Conservation (phyloP, 1,140 invertebrate genomes). For the Trichonephila clavata region DNA sequence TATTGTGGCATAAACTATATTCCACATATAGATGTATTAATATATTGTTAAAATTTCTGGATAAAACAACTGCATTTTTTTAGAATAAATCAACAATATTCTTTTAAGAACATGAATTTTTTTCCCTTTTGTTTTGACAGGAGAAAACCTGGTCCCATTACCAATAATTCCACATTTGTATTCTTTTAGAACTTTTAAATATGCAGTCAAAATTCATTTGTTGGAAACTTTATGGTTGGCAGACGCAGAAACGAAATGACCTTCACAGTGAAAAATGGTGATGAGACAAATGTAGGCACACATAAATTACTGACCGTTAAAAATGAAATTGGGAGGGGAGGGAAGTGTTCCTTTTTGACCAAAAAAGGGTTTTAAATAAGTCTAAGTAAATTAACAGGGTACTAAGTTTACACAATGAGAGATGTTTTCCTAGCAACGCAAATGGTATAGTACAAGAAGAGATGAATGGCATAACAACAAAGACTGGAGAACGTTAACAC, state of each 20-base stretch:
- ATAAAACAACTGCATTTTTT: conserved; percentile 22
- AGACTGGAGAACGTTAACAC: conserved; percentile 57
- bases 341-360: background rate
- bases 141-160: conserved; percentile 3
- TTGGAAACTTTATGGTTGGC: background rate
- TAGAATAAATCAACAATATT: background rate
- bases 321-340: conserved; percentile 21
- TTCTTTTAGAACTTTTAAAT: background rate
- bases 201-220: background rate
- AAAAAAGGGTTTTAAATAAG: conserved; percentile 30
- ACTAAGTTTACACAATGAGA: conserved; percentile 41
- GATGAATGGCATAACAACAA: conserved; percentile 32
- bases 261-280: background rate
- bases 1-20: background rate
- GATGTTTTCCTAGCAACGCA: conserved; percentile 51
- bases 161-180: background rate
- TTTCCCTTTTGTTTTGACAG: background rate
- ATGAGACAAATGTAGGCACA: conserved; percentile 28
- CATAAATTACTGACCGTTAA: conserved; percentile 53
- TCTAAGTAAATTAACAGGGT: conserved; percentile 20
- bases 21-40: background rate
- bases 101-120: background rate
- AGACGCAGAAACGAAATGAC: background rate
- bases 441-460: conserved; percentile 72
- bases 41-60: conserved; percentile 35